Evolutionary conservation across 1,140 invertebrate genomes (phyloP).

Genomic region (Globodera rostochiensis): DNA sequence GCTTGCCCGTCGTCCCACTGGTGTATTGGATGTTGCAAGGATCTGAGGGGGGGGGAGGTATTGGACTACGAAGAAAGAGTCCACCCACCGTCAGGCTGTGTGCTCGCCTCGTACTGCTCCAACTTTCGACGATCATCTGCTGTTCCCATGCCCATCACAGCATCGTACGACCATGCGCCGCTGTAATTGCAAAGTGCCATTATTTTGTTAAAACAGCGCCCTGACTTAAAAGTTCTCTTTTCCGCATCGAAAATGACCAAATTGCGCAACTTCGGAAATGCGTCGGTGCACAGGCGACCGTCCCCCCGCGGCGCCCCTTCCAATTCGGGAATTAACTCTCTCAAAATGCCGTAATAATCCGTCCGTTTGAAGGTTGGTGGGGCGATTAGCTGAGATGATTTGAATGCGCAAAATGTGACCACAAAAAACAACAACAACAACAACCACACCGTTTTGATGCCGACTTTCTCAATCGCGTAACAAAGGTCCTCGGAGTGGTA

Average conservation of each 20-base stretch:
- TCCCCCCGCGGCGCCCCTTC: slow-evolving; percentile 40
- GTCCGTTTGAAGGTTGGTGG: slow-evolving; percentile 62
- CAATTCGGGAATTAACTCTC: slow-evolving; percentile 59
- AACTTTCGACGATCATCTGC: slow-evolving; percentile 66
- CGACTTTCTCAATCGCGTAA: slow-evolving; percentile 80
- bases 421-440: too few relatives aligned
- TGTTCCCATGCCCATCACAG: slow-evolving; percentile 61
- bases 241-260: slow-evolving; percentile 63
- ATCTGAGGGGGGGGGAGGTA: slow-evolving; percentile 41
- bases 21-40: slow-evolving; percentile 65
- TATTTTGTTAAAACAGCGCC: neutral
- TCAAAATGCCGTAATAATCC: slow-evolving; percentile 57
- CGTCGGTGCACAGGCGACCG: slow-evolving; percentile 46
- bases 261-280: slow-evolving; percentile 59
- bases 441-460: slow-evolving; percentile 36
- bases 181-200: slow-evolving; percentile 39
- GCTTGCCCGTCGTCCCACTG: slow-evolving; percentile 77
- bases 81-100: slow-evolving; percentile 60
- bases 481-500: slow-evolving; percentile 78
- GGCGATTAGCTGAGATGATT: slow-evolving; percentile 46
- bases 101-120: slow-evolving; percentile 66
- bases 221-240: slow-evolving; percentile 55
- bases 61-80: neutral
- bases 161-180: slow-evolving; percentile 61
- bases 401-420: neutral